Conservation (phyloP, 2,888 invertebrate genomes). For the Yponomeuta malinellus region DNA sequence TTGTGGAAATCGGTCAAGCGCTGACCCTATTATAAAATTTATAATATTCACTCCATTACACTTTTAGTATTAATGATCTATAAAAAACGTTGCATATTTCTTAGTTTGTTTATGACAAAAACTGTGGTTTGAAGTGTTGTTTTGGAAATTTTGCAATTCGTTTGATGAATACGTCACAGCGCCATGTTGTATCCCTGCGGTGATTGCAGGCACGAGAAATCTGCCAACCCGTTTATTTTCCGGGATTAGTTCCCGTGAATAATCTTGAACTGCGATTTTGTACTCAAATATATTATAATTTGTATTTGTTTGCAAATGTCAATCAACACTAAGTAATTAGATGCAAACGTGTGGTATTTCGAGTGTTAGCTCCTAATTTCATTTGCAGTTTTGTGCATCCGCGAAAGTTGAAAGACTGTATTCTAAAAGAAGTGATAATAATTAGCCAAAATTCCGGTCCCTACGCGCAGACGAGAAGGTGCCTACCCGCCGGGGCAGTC, state of each 20-base stretch:
- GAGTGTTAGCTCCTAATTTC: conserved; percentile 70
- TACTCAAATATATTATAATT: conserved; percentile 72
- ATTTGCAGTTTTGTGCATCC: conserved; percentile 76
- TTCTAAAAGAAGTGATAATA: conserved; percentile 74
- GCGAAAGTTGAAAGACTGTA: conserved; percentile 77
- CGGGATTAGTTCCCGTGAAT: conserved; percentile 71
- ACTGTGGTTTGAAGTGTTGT: conserved; percentile 3
- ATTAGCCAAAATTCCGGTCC: conserved; percentile 89
- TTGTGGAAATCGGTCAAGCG: conserved; percentile 69
- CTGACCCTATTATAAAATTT: conserved; percentile 63
- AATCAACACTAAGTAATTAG: conserved; percentile 64
- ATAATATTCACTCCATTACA: conserved; percentile 43
- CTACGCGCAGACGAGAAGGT: conserved; percentile 87
- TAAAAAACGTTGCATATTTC: conserved; percentile 52
- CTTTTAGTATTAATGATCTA: conserved; percentile 39
- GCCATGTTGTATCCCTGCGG: conserved; percentile 77
- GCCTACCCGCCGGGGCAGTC: conserved; percentile 83
- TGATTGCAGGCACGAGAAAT: conserved; percentile 76
- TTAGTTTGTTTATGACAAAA: conserved; percentile 23
- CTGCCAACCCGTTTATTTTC: conserved; percentile 75
- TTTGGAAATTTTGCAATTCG: conserved; percentile 57
- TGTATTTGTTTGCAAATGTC: conserved; percentile 73
- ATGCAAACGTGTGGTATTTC: conserved; percentile 70
- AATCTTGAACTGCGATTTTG: conserved; percentile 71
- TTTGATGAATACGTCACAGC: conserved; percentile 72